These are phyloP conservation scores for Ennomos quercinarius DNA, from an alignment of 2,888 invertebrate genomes.

Conservation along the genomic window DNA sequence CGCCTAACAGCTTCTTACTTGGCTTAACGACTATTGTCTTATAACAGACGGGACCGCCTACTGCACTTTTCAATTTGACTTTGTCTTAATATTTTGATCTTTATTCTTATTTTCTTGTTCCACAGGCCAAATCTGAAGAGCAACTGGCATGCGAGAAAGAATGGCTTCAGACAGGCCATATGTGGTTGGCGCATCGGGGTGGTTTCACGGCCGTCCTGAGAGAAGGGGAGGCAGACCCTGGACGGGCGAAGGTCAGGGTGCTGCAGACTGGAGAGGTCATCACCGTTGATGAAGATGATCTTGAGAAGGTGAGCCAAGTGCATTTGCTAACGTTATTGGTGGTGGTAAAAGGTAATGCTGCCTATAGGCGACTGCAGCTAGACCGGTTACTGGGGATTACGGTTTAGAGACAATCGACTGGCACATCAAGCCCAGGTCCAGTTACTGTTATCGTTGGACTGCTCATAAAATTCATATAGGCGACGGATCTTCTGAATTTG, in stretches of 20 bases:
- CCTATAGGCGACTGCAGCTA: too few species aligned
- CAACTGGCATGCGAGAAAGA: constrained; percentile 88
- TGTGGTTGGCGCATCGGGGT: constrained; percentile 97
- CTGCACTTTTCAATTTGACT: too few species aligned
- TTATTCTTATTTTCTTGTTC: constrained; percentile 12
- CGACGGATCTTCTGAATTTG: too few species aligned
- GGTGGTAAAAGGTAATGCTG: neutral
- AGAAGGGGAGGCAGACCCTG: constrained; percentile 90
- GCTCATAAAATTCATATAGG: too few species aligned
- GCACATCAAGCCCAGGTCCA: too few species aligned
- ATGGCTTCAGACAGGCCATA: constrained; percentile 89
- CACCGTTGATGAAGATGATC: constrained; percentile 97
- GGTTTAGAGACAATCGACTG: too few species aligned
- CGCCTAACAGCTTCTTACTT: too few species aligned
- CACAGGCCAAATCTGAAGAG: constrained; percentile 88
- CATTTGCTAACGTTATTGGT: neutral
- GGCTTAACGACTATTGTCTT: too few species aligned
- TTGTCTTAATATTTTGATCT: too few species aligned
- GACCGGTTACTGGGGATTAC: too few species aligned
- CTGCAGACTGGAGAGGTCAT: constrained; percentile 93
- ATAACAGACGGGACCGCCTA: too few species aligned
- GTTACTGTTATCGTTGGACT: too few species aligned
- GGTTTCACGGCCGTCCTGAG: constrained; percentile 94
- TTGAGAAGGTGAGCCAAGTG: constrained; percentile 90
- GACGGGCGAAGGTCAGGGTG: constrained; percentile 90